These are phyloP conservation scores for Clanis bilineata DNA, from an alignment of 2,888 invertebrate species.

Conservation along the genomic window DNA sequence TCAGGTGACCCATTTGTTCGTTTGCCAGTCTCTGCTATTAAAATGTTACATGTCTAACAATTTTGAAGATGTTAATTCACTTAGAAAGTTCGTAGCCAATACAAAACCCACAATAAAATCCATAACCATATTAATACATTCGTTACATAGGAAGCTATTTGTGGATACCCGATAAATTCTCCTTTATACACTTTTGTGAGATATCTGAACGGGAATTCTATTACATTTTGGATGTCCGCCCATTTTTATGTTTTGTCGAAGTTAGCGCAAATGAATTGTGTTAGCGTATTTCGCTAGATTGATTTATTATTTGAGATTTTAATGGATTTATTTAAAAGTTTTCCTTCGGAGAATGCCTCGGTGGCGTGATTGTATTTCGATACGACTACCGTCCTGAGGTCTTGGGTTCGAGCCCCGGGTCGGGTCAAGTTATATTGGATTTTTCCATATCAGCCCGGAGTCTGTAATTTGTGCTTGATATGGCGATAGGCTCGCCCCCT, in stretches of 20 bases:
- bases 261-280: not conserved
- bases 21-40: too few relatives aligned
- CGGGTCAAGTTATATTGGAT: too few relatives aligned
- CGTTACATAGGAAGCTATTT: constrained; percentile 1
- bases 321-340: not conserved
- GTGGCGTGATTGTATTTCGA: too few relatives aligned
- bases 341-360: too few relatives aligned
- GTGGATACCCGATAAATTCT: not conserved
- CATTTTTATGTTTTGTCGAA: constrained; percentile 3
- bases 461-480: too few relatives aligned
- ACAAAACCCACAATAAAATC: not conserved
- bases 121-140: not conserved
- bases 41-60: too few relatives aligned
- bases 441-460: too few relatives aligned
- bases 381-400: too few relatives aligned
- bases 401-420: too few relatives aligned
- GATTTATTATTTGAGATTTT: not conserved
- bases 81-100: not conserved
- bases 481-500: too few relatives aligned
- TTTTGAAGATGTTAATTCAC: not conserved
- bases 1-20: too few relatives aligned
- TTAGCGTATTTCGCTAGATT: not conserved
- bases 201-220: constrained; percentile 6
- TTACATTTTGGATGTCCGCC: constrained; percentile 11
- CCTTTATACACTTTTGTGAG: not conserved